phyloP scores from a whole-genome alignment of 2,113 vertebrate species.

The Oceanites oceanicus region DNA sequence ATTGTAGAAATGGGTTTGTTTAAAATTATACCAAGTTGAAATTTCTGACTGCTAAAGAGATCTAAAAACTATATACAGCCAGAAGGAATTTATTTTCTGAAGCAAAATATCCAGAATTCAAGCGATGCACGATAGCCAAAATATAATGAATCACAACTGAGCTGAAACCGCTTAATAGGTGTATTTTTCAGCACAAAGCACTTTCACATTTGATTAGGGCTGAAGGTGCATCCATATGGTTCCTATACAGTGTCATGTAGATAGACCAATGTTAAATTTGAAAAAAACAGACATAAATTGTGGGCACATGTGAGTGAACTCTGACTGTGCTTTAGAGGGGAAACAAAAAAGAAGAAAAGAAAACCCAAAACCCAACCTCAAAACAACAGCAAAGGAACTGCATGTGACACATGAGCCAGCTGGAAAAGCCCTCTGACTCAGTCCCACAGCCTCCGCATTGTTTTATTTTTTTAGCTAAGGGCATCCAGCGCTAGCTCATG shows the following conservation, averaged over 20 bases:
- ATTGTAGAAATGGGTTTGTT: slow-evolving; percentile 66
- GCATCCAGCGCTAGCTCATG: background rate
- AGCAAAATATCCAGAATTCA: background rate
- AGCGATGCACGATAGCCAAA: background rate
- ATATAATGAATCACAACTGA: slow-evolving; percentile 32
- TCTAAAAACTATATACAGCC: background rate
- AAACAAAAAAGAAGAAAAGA: background rate
- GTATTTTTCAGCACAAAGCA: background rate
- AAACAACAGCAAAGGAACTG: background rate
- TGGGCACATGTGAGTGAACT: background rate
- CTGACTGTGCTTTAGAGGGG: background rate
- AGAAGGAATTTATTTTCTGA: slow-evolving; percentile 26
- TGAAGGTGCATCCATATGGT: slow-evolving; percentile 22
- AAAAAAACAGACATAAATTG: background rate
- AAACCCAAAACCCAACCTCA: background rate
- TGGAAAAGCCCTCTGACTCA: slow-evolving; percentile 47
- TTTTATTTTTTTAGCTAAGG: background rate
- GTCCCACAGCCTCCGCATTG: background rate
- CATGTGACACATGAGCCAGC: background rate
- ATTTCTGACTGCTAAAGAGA: slow-evolving; percentile 27
- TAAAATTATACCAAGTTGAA: slow-evolving; percentile 46
- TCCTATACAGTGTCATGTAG: background rate
- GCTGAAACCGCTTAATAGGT: background rate
- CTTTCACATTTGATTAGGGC: background rate
- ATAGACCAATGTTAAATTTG: background rate